phyloP scores from a whole-genome alignment of 2,797 vertebrate species.

The Balearica regulorum region DNA sequence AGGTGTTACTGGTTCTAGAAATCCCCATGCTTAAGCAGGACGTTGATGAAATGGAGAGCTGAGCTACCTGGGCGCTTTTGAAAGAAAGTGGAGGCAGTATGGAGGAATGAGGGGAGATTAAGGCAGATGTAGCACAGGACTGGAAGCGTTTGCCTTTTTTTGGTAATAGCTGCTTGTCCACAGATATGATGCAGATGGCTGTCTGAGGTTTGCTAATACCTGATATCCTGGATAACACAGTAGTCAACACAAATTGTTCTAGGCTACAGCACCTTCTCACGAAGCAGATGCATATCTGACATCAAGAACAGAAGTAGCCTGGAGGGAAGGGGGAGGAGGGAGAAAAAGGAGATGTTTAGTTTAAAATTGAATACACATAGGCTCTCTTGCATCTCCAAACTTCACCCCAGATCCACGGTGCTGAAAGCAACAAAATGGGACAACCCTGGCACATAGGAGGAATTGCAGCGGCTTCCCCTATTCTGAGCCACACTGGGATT shows the following conservation, averaged over 20 bases:
- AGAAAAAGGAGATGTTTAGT: constrained; percentile 2
- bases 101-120: constrained; percentile 74
- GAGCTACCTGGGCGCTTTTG: constrained; percentile 60
- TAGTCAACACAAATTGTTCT: constrained; percentile 75
- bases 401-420: not conserved
- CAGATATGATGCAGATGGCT: constrained; percentile 77
- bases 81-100: constrained; percentile 60
- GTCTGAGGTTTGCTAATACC: constrained; percentile 78
- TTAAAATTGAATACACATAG: not conserved
- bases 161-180: constrained; percentile 85
- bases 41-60: constrained; percentile 50
- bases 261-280: constrained; percentile 72
- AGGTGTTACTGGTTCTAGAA: constrained; percentile 50
- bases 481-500: not conserved
- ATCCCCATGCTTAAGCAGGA: constrained; percentile 35
- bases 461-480: not conserved
- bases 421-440: not conserved
- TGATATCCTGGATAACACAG: constrained; percentile 76
- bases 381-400: not conserved
- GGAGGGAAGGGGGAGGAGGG: not conserved
- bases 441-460: not conserved
- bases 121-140: constrained; percentile 79
- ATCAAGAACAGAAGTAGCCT: constrained; percentile 81
- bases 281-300: constrained; percentile 80
- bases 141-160: constrained; percentile 77